Percentiles rank a stretch among this genome's conserved stretches.
Conservation (phyloP, 2,888 invertebrate genomes). For the Gerris lacustris region DNA sequence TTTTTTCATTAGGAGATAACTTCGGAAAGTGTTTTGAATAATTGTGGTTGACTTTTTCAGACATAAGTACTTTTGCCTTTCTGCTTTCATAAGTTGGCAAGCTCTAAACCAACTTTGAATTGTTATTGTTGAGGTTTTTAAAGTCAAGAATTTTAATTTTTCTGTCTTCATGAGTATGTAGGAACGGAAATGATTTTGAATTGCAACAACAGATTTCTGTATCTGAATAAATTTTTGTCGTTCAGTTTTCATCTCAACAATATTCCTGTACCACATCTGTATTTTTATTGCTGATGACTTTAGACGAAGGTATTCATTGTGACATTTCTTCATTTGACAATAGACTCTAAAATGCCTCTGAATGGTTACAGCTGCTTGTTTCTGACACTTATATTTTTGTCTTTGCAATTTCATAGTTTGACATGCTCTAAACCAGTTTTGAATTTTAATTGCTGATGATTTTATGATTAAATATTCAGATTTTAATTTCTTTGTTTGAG, state of each 20-base stretch:
- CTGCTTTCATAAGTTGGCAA: neutral
- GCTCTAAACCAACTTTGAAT: neutral
- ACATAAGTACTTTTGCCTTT: slow-evolving; percentile 6
- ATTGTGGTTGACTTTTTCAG: slow-evolving; percentile 1
- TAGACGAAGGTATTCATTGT: neutral
- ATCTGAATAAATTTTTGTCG: slow-evolving; percentile 24
- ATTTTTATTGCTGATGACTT: slow-evolving; percentile 35
- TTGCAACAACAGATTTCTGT: neutral
- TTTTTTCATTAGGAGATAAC: neutral
- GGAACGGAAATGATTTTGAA: slow-evolving; percentile 14
- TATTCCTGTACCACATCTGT: slow-evolving; percentile 44
- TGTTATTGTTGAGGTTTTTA: neutral
- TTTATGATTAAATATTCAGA: too few relatives aligned
- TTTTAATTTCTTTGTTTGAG: too few relatives aligned
- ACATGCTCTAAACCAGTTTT: neutral
- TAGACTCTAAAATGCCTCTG: too few relatives aligned
- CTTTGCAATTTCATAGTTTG: neutral
- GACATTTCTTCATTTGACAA: too few relatives aligned
- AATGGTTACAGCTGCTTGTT: too few relatives aligned
- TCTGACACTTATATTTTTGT: neutral
- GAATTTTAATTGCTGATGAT: too few relatives aligned
- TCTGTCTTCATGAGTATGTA: slow-evolving; percentile 32
- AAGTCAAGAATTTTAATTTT: neutral
- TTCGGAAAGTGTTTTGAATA: neutral
- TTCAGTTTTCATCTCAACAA: slow-evolving; percentile 30